Percentiles rank a stretch among this genome's conserved stretches.
These are phyloP conservation scores for Amazona guildingii DNA, from an alignment of 2,113 vertebrate genomes.

Conservation along the genomic window DNA sequence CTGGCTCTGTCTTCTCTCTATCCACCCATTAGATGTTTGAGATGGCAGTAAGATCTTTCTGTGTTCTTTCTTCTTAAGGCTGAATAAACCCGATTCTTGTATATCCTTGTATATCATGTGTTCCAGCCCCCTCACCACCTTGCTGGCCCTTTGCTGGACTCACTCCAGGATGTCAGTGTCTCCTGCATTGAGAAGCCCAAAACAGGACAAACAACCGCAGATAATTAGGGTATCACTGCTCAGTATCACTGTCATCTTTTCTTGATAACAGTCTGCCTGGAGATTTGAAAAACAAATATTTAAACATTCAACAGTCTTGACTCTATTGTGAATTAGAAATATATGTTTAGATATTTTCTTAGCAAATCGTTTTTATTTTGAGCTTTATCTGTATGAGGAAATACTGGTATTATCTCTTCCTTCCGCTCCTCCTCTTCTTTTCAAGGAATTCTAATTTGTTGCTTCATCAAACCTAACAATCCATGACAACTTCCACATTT, in stretches of 20 bases:
- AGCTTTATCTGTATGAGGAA: background rate
- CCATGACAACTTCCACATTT: background rate
- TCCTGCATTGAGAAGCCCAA: background rate
- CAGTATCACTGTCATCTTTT: background rate
- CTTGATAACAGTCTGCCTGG: background rate
- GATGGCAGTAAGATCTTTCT: background rate
- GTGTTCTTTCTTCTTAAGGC: background rate
- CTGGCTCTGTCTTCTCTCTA: background rate
- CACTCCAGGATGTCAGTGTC: background rate
- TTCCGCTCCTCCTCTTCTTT: background rate
- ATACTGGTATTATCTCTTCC: background rate
- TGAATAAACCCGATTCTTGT: background rate
- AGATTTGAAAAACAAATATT: background rate
- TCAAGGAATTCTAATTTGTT: conserved; percentile 25
- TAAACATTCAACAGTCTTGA: background rate
- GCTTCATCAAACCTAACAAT: background rate
- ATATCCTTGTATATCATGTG: background rate
- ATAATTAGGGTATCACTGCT: background rate
- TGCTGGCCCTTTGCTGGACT: background rate
- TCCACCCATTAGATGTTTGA: background rate
- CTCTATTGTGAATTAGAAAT: background rate
- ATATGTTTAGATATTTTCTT: background rate
- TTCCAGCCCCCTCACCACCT: background rate
- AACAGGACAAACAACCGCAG: background rate
- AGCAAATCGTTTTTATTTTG: background rate